These are phyloP conservation scores for Paratrypauchen microcephalus DNA, from an alignment of 2,797 vertebrate genomes.

Conservation along the genomic window DNA sequence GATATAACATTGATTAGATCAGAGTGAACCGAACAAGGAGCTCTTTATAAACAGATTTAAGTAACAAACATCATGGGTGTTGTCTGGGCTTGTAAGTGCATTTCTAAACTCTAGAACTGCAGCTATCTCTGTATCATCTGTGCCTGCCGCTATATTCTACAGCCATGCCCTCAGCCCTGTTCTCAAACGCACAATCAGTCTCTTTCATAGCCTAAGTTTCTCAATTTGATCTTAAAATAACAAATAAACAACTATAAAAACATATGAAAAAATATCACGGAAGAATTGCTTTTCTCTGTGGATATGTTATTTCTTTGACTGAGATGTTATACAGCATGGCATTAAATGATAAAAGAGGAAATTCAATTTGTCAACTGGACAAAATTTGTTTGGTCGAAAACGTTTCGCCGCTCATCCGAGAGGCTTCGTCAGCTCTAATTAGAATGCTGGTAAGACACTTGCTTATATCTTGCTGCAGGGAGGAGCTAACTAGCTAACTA, in stretches of 20 bases:
- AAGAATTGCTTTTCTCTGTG: no score
- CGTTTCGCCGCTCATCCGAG: no score
- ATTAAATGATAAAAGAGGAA: no score
- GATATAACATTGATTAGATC: not conserved
- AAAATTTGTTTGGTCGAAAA: no score
- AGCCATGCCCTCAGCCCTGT: constrained; percentile 1
- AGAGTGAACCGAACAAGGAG: not conserved
- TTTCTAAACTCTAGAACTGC: not conserved
- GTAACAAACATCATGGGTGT: constrained; percentile 51
- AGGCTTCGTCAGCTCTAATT: no score
- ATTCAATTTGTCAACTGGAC: no score
- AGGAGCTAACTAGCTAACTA: no score
- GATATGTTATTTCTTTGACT: no score
- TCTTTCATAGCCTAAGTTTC: constrained; percentile 30
- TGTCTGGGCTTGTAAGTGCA: constrained; percentile 47
- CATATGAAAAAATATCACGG: no score
- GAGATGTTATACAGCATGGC: no score
- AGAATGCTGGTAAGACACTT: no score
- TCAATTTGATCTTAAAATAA: constrained; percentile 29
- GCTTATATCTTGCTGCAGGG: no score
- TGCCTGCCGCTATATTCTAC: constrained; percentile 7
- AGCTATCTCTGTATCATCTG: constrained; percentile 29
- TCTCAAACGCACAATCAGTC: constrained; percentile 26
- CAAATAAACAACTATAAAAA: constrained; percentile 8
- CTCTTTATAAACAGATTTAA: constrained; percentile 62